phyloP scores from a whole-genome alignment of 2,797 vertebrate genomes.

The Enteromius afrohamiltoni region DNA sequence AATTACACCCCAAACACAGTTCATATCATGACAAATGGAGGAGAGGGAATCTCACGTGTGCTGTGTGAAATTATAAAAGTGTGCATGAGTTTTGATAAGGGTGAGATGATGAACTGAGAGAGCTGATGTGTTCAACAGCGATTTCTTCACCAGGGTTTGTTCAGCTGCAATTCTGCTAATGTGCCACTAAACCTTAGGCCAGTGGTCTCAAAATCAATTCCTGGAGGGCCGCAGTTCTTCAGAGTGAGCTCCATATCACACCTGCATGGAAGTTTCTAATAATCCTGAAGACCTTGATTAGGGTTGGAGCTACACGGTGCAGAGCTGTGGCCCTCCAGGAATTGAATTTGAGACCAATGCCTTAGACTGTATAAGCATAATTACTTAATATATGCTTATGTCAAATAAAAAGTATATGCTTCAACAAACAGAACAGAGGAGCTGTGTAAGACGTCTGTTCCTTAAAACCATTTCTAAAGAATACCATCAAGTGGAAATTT shows the following conservation, averaged over 20 bases:
- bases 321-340: no score
- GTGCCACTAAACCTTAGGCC: slow-evolving; percentile 56
- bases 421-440: background rate
- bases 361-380: slow-evolving; percentile 2
- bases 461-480: background rate
- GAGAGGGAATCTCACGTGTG: background rate
- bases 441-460: background rate
- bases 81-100: slow-evolving; percentile 42
- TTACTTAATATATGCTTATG: background rate
- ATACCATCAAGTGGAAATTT: background rate
- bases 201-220: no score
- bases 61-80: slow-evolving; percentile 31
- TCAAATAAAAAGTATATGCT: background rate
- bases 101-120: slow-evolving; percentile 12
- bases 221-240: no score
- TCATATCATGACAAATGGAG: slow-evolving; percentile 85
- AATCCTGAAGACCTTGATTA: no score
- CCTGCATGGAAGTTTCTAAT: no score
- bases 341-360: no score
- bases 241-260: no score
- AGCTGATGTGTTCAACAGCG: slow-evolving; percentile 27
- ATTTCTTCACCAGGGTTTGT: slow-evolving; percentile 48
- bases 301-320: no score
- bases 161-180: slow-evolving; percentile 58
- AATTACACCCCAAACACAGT: slow-evolving; percentile 89